Conservation (phyloP, 30 jellyfish, hydroid and myxozoan genomes). For the Chrysaora quinquecirrha region DNA sequence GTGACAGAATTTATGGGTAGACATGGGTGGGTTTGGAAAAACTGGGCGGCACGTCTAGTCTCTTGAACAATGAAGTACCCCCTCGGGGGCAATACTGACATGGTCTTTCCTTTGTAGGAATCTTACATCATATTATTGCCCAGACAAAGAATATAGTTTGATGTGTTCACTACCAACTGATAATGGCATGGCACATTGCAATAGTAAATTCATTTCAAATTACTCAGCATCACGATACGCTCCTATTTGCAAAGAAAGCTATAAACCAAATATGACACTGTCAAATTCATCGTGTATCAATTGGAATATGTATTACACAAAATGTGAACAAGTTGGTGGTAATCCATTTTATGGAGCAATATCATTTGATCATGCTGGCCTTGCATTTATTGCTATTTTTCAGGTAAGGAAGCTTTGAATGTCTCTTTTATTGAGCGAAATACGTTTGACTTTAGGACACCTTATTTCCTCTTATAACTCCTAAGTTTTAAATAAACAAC, state of each 20-base stretch:
- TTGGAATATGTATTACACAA: constrained; percentile 85
- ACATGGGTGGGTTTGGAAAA: no score
- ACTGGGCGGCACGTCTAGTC: no score
- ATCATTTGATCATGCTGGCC: constrained; percentile 88
- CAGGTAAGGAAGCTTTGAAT: constrained; percentile 69
- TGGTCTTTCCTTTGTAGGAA: constrained; percentile 29
- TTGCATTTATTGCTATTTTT: constrained; percentile 92
- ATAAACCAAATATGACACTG: constrained; percentile 21
- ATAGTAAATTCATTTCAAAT: constrained; percentile 38
- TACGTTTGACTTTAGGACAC: no score
- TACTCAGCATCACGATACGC: constrained; percentile 40
- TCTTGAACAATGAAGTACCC: no score
- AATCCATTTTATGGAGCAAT: constrained; percentile 90
- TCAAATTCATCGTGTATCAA: constrained; percentile 71
- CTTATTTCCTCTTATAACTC: no score
- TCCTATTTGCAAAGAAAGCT: constrained; percentile 37
- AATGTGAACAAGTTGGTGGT: constrained; percentile 74
- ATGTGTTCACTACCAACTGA: constrained; percentile 79
- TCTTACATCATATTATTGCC: constrained; percentile 43
- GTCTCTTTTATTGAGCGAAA: no score
- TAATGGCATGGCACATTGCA: constrained; percentile 80
- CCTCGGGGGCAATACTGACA: background rate
- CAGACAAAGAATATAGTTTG: constrained; percentile 18
- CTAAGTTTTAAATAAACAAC: no score
- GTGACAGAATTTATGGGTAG: no score